phyloP scores from a whole-genome alignment of 2,113 vertebrate genomes.

The Daphoenositta chrysoptera region DNA sequence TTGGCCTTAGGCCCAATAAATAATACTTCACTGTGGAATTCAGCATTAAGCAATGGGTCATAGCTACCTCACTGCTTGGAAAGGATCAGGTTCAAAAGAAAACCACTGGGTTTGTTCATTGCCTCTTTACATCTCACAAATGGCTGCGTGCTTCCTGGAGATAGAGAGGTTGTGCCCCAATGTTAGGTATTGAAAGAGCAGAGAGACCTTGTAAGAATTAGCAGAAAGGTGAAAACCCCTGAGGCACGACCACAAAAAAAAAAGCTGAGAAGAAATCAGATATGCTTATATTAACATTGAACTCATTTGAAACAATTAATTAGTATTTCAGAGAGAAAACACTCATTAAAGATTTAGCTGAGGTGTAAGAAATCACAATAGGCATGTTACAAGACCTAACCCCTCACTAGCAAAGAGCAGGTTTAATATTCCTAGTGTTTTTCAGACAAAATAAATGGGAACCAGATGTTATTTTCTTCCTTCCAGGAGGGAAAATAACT shows the following conservation, averaged over 20 bases:
- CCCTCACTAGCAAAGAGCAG: not conserved
- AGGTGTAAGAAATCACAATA: not conserved
- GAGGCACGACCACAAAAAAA: not conserved
- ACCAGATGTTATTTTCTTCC: not conserved
- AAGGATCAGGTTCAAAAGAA: not conserved
- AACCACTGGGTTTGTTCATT: not conserved
- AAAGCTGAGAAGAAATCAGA: not conserved
- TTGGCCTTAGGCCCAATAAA: not conserved
- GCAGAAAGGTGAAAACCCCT: not conserved
- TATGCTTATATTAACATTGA: not conserved
- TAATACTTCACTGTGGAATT: not conserved
- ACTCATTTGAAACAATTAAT: not conserved
- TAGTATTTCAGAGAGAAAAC: not conserved
- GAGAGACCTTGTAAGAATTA: not conserved
- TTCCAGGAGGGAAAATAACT: not conserved
- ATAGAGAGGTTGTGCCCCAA: not conserved
- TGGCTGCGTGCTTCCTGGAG: not conserved
- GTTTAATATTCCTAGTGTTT: not conserved
- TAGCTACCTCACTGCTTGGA: not conserved
- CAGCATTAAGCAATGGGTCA: not conserved
- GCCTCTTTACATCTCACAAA: not conserved
- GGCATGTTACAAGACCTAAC: not conserved
- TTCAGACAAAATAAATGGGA: not conserved
- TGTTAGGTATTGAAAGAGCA: not conserved
- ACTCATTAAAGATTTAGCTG: not conserved